Conservation (phyloP, 92 coral and sea anemone genomes). For the Zoanthus sociatus region DNA sequence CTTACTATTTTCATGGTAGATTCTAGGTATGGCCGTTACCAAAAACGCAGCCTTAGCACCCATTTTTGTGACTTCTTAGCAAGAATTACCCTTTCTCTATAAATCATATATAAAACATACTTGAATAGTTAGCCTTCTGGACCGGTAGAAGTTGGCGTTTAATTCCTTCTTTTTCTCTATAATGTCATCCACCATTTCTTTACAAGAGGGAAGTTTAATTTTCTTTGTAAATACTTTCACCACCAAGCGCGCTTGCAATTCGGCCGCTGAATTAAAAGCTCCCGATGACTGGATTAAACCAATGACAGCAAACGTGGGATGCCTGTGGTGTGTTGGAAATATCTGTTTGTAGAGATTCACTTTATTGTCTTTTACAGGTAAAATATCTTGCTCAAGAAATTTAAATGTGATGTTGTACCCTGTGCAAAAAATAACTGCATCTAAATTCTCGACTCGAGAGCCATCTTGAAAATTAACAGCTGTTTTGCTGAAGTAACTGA, state of each 20-base stretch:
- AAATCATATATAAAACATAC: conserved; percentile 3
- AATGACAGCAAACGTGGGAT: conserved; percentile 49
- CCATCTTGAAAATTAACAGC: conserved; percentile 79
- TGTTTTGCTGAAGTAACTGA: conserved; percentile 59
- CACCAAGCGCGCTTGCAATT: conserved; percentile 59
- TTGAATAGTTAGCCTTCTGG: conserved; percentile 56
- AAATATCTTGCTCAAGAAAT: conserved; percentile 61
- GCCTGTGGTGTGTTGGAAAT: conserved; percentile 41
- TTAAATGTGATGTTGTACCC: conserved; percentile 73
- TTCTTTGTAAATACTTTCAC: conserved; percentile 49
- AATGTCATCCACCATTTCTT: conserved; percentile 46
- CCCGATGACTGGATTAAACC: conserved; percentile 34
- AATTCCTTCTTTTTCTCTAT: conserved; percentile 24
- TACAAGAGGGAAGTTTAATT: conserved; percentile 40
- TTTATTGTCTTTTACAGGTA: conserved; percentile 66
- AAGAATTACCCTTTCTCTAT: too few relatives aligned
- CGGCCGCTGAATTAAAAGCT: conserved; percentile 23
- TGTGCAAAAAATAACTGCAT: conserved; percentile 77
- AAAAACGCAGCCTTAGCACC: too few relatives aligned
- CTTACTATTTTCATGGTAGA: too few relatives aligned
- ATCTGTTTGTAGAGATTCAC: conserved; percentile 67
- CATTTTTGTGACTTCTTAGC: too few relatives aligned
- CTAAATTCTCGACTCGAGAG: conserved; percentile 60
- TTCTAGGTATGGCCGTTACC: too few relatives aligned
- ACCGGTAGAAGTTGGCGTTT: conserved; percentile 26